A percentile compares a stretch with the other conserved stretches of the same genome.
Evolutionary conservation across 2,888 invertebrate genomes (phyloP).

Genomic region (Prosapia bicincta): DNA sequence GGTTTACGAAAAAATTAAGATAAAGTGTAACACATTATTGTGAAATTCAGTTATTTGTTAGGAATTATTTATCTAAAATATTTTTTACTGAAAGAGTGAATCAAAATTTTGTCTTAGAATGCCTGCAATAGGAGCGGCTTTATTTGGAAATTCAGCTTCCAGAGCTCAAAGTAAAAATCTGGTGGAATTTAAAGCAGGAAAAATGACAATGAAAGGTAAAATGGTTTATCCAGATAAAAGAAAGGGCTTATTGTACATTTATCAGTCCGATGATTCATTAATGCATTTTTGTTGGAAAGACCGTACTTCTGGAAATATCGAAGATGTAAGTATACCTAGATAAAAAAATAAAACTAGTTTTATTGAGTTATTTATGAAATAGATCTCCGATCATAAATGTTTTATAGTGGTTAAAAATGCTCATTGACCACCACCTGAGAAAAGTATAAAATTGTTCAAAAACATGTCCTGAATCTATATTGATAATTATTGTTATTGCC

Average conservation of each 20-base stretch:
- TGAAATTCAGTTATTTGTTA: neutral
- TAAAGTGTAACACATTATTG: neutral
- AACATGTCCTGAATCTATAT: too few species aligned
- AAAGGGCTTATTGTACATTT: conserved; percentile 91
- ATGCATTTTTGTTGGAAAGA: conserved; percentile 99
- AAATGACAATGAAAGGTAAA: conserved; percentile 91
- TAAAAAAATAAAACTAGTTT: neutral
- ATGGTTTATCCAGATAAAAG: conserved; percentile 93
- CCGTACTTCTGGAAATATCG: conserved; percentile 84
- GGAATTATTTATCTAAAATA: too few species aligned
- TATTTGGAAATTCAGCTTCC: conserved; percentile 71
- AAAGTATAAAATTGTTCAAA: neutral
- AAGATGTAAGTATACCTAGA: conserved; percentile 70
- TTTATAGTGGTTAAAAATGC: neutral
- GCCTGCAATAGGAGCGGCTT: conserved; percentile 60
- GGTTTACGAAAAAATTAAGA: too few species aligned
- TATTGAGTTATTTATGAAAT: neutral
- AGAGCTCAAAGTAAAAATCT: conserved; percentile 84
- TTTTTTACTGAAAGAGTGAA: too few species aligned
- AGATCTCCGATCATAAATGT: neutral
- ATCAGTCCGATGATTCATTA: conserved; percentile 94
- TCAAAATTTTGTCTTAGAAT: too few species aligned
- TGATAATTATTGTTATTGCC: too few species aligned
- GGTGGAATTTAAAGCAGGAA: conserved; percentile 94
- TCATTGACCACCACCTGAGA: neutral